Conservation (phyloP, 2,113 vertebrate genomes). For the Pangasianodon gigas region DNA sequence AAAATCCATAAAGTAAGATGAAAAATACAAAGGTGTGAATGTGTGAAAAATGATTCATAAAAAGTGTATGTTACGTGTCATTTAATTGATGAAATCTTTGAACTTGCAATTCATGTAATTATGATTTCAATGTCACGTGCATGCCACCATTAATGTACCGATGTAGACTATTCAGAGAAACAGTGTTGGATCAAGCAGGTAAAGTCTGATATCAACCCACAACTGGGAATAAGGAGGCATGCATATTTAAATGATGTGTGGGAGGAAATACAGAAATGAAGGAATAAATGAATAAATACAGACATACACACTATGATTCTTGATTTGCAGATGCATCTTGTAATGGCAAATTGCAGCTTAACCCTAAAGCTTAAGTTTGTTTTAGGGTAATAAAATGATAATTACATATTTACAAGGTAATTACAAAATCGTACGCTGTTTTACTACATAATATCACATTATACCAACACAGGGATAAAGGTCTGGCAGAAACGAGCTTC, state of each 20-base stretch:
- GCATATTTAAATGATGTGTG: background rate
- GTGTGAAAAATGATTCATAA: background rate
- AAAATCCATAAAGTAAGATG: background rate
- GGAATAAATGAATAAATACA: background rate
- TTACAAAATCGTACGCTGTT: background rate
- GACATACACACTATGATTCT: background rate
- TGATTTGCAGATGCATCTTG: background rate
- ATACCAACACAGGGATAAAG: background rate
- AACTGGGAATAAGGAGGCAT: too few species aligned
- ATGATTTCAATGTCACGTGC: background rate
- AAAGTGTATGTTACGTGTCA: background rate
- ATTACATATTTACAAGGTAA: background rate
- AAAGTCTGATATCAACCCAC: background rate
- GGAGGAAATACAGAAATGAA: background rate
- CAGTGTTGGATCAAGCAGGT: background rate
- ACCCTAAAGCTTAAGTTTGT: too few species aligned
- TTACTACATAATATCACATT: background rate
- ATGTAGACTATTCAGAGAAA: background rate
- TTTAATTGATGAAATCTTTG: background rate
- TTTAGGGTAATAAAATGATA: background rate
- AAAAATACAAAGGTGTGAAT: background rate
- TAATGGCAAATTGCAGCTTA: background rate
- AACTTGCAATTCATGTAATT: background rate
- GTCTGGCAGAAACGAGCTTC: background rate
- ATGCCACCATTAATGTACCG: background rate